Conservation (phyloP, 2,113 vertebrate species). For the Triplophysa rosa region DNA sequence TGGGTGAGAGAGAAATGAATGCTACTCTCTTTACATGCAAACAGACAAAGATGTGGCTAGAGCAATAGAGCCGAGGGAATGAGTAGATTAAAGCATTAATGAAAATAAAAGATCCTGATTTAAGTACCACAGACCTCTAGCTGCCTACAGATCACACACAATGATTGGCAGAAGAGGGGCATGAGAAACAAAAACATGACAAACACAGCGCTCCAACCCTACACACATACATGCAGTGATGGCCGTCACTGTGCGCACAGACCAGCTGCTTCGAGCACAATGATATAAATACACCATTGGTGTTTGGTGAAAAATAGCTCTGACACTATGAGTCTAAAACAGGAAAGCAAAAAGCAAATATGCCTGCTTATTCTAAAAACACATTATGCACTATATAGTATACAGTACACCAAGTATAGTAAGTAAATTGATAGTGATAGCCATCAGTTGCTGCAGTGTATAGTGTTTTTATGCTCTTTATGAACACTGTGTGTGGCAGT, state of each 20-base stretch:
- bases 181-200: slow-evolving; percentile 83
- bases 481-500: slow-evolving; percentile 67
- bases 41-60: slow-evolving; percentile 61
- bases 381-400: neutral
- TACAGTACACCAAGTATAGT: neutral
- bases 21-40: slow-evolving; percentile 93
- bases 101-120: slow-evolving; percentile 78
- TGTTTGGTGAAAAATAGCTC: slow-evolving; percentile 7
- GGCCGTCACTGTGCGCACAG: slow-evolving; percentile 67
- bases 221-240: slow-evolving; percentile 49
- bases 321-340: slow-evolving; percentile 13
- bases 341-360: slow-evolving; percentile 8
- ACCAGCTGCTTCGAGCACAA: slow-evolving; percentile 22
- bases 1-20: slow-evolving; percentile 70
- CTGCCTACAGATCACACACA: slow-evolving; percentile 95
- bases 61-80: slow-evolving; percentile 47
- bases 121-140: slow-evolving; percentile 87
- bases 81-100: slow-evolving; percentile 61
- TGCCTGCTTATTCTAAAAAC: neutral
- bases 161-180: slow-evolving; percentile 88
- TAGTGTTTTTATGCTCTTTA: slow-evolving; percentile 39
- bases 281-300: slow-evolving; percentile 31
- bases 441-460: slow-evolving; percentile 48
- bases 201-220: slow-evolving; percentile 64
- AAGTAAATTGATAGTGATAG: slow-evolving; percentile 34